A percentile compares a stretch with the other conserved stretches of the same genome.
Evolutionary conservation across 2,113 vertebrate species (phyloP).

Genomic region (Okapia johnstoni): DNA sequence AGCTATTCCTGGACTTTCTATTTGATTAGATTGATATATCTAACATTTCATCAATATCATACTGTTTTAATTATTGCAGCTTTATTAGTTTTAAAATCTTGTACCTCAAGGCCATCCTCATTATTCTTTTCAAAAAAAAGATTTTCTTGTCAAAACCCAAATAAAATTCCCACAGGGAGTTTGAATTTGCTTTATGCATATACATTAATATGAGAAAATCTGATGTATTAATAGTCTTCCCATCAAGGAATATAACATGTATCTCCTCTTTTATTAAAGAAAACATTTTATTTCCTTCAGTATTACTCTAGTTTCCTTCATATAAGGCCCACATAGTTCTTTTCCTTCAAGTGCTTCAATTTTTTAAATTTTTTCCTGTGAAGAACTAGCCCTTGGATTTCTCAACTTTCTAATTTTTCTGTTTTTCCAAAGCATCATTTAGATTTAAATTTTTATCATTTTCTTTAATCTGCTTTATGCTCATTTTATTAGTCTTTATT

Average conservation of each 20-base stretch:
- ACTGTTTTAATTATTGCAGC: neutral
- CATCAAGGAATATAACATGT: neutral
- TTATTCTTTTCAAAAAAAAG: neutral
- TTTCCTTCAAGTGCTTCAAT: neutral
- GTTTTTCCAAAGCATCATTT: slow-evolving; percentile 7
- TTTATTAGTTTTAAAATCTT: slow-evolving; percentile 10
- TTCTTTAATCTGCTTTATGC: neutral
- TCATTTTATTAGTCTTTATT: slow-evolving; percentile 1
- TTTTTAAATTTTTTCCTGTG: neutral
- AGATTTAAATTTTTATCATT: slow-evolving; percentile 21
- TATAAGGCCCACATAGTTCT: neutral
- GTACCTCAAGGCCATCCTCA: neutral
- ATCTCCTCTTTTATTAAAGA: neutral
- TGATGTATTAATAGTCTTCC: neutral
- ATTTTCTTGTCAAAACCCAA: neutral
- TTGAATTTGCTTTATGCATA: neutral
- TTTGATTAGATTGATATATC: neutral
- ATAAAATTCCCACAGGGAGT: neutral
- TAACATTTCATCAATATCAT: neutral
- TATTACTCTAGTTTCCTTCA: slow-evolving; percentile 2
- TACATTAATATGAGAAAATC: neutral
- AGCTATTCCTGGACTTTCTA: neutral
- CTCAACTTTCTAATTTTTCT: slow-evolving; percentile 1
- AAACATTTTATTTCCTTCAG: neutral
- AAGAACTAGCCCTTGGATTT: neutral